Conservation (phyloP, 2,797 vertebrate species). For the Phylloscopus collybita region DNA sequence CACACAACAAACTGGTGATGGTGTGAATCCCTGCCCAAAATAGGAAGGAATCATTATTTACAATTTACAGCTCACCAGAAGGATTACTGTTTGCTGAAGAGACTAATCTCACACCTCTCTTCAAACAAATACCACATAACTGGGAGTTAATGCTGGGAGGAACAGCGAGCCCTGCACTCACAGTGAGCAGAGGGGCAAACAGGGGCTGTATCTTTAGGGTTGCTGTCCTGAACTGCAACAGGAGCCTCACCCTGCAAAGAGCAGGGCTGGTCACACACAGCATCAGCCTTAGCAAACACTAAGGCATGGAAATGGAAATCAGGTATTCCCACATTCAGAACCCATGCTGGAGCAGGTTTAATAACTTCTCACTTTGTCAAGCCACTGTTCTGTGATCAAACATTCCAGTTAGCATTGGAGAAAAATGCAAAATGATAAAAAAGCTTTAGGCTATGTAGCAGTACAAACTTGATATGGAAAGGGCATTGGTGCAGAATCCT, state of each 20-base stretch:
- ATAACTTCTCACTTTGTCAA: background rate
- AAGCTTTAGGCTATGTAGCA: background rate
- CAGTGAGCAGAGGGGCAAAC: background rate
- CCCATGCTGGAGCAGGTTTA: background rate
- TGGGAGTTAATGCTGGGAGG: background rate
- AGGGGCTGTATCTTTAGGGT: background rate
- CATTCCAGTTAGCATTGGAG: rapidly evolving
- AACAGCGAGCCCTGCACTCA: background rate
- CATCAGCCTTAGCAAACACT: background rate
- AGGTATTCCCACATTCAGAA: background rate
- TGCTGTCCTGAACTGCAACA: background rate
- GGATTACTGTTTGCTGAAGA: background rate
- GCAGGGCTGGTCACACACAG: background rate
- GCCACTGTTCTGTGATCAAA: background rate
- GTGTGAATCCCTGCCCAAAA: background rate
- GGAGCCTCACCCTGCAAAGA: background rate
- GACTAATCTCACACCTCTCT: background rate
- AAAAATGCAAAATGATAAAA: background rate
- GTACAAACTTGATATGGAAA: background rate
- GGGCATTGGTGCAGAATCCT: background rate
- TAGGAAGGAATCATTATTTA: conserved; percentile 3
- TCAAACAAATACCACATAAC: background rate
- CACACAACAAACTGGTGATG: background rate
- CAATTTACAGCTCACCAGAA: background rate
- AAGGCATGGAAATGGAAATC: background rate